Percentiles rank a stretch among this genome's conserved stretches.
These are phyloP conservation scores for Prenolepis imparis DNA, from an alignment of 2,888 invertebrate species.

Conservation along the genomic window DNA sequence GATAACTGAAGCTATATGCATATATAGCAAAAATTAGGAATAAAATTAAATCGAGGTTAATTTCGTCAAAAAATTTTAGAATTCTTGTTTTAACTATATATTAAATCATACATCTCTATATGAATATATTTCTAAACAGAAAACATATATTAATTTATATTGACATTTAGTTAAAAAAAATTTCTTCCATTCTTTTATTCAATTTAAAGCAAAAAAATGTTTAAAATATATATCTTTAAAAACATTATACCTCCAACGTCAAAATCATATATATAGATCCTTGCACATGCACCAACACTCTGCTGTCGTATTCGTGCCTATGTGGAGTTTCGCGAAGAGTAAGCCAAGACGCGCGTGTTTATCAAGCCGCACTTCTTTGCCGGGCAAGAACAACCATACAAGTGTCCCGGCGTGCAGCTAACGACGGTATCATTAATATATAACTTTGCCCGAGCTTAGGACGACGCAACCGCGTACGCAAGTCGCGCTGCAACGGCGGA, in stretches of 20 bases:
- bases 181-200: not conserved
- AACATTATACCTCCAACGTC: not conserved
- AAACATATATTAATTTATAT: not conserved
- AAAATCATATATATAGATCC: not conserved
- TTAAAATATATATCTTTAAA: not conserved
- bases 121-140: no score
- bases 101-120: not conserved
- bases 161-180: no score
- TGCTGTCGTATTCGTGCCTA: conserved; percentile 14
- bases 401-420: conserved; percentile 75
- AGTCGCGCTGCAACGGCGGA: conserved; percentile 58
- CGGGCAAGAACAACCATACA: conserved; percentile 63
- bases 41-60: not conserved
- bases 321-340: conserved; percentile 25
- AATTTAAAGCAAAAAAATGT: not conserved
- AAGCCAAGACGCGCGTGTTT: conserved; percentile 41
- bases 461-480: conserved; percentile 68
- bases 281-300: not conserved
- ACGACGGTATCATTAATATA: conserved; percentile 76
- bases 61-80: not conserved
- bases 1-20: conserved; percentile 3
- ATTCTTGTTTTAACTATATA: not conserved
- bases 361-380: conserved; percentile 49
- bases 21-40: conserved; percentile 6
- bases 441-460: conserved; percentile 75